Evolutionary conservation across 2,797 vertebrate species (phyloP).

Genomic region (Tiaroga cobitis): DNA sequence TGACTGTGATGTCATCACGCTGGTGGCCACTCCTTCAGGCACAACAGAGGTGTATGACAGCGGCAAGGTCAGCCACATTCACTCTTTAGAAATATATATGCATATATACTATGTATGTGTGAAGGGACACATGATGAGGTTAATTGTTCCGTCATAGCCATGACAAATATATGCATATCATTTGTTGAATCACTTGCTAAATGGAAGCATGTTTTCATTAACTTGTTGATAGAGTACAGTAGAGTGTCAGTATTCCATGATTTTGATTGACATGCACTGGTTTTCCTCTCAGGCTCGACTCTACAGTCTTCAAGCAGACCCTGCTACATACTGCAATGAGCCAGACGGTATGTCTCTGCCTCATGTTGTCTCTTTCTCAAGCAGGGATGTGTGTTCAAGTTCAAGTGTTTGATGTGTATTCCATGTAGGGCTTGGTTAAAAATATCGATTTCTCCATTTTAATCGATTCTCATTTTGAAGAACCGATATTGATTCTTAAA

Average conservation of each 20-base stretch:
- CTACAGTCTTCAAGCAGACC: constrained; percentile 96
- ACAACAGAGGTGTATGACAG: constrained; percentile 96
- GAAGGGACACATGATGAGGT: too few relatives aligned
- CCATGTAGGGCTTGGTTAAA: neutral
- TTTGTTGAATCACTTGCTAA: neutral
- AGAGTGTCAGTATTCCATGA: neutral
- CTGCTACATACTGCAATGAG: constrained; percentile 98
- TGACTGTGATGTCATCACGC: constrained; percentile 95
- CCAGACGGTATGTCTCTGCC: constrained; percentile 86
- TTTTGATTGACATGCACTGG: neutral
- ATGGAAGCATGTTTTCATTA: neutral
- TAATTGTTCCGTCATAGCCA: neutral
- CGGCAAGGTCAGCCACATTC: constrained; percentile 83
- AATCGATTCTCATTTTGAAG: neutral
- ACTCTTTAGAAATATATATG: neutral
- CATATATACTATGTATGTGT: neutral
- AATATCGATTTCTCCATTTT: neutral
- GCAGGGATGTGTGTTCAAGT: neutral
- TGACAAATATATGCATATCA: neutral
- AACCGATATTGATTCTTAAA: neutral
- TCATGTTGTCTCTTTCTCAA: neutral
- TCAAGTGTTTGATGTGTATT: constrained; percentile 35
- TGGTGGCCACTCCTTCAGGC: constrained; percentile 93
- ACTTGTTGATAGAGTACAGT: neutral
- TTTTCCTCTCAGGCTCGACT: constrained; percentile 86